Evolutionary conservation across 2,888 invertebrate species (phyloP), one percentile per base, ranked within the genome.

Genomic region (Conchocele bisecta): DNA sequence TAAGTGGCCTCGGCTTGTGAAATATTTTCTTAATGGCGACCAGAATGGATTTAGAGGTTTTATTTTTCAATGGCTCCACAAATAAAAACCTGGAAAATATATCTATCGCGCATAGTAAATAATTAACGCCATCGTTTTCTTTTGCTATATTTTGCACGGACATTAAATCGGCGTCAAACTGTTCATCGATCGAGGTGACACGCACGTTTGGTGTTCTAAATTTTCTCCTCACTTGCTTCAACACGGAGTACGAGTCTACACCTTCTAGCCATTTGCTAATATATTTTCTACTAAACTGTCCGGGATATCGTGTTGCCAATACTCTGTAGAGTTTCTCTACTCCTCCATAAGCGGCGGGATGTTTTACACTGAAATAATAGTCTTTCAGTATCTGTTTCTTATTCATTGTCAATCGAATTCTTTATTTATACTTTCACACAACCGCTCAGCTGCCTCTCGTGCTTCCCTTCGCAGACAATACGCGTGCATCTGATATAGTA

Each of bases 51-150:
- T 65, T 44, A 17, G 56, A 41, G 24, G 65, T 57, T 37, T 48
- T 48, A 56, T 57, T 35, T 35, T 33, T 46, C 9, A 64, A 39
- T 57, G 57, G 39, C 48, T 29, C 26, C 13, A 64, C 37, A n/a
- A 26, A 57, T 22, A 53, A 29, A 64, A 26, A 64, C 24, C 41
- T 37, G 22, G 48, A 64, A 28, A 57, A 39, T 48, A 48, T 64
- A 13, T 64, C 46, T 22, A 57, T 46, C 13, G 48, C 57, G 29
- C 22, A n/a, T 35, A 64, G 26, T 46, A 64, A 48, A 57, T 56
- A 57, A 17, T 37, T n/a, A 35, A 57, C 37, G 26, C 39, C 56
- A 57, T 64, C 57, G 41, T 57, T 64, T 33, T 57, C 35, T 57
- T 64, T 56, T 2, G 28, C 26, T 39, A 64, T 20, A 44, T 64